Base-by-base conservation (phyloP, 53 echinoderm and acorn worm species). In the Mesocentrotus franciscanus region DNA sequence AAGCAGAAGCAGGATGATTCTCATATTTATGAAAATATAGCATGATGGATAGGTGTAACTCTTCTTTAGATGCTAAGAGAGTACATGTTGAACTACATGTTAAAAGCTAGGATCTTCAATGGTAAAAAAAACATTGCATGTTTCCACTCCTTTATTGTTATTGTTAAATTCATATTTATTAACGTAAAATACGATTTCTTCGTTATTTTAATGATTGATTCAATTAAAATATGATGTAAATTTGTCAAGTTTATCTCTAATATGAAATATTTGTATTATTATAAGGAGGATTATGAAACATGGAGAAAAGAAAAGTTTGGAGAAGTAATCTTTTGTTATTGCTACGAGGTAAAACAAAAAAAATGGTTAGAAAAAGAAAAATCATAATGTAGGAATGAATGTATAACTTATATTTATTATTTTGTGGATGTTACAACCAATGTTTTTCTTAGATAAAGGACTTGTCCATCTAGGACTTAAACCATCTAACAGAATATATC, bases 1-100 rank as follows among this genome's bases (percentile, higher is more conserved):
- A 57, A 90, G 58, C 62, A 92, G 9, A 92, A 68, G 92, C 83
- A 93, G 24, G 93, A 93, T 30, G 95, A 94, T 55, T 85, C 85
- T 20, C 95, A 94, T 85, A 94, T 94, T 22, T 94, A 94, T 87
- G 95, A 94, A 85, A 94, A 94, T 49, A 94, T 94, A 61, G 78
- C 94, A 60, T 93, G 26, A 81, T n/a, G 55, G 74, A 24, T 0
- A 27, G 66, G 66, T 20, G 55, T 79, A 35, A 79, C 35, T 79
- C 32, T 79, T 30, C 35, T 79, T 20, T 24, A 32, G 6, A 60
- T 81, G 39, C 3, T 17, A 42, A 79, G 20, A 87, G 11, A 22
- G 27, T 1, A 87, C 15, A 7, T 87, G n/a, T n/a, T 58, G n/a
- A 39, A 87, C 87, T 56, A 87, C 55, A 84, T 84, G 84, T 42